These are phyloP conservation scores for Drosophila kikkawai DNA, from an alignment of 1,140 invertebrate species.

Conservation along the genomic window DNA sequence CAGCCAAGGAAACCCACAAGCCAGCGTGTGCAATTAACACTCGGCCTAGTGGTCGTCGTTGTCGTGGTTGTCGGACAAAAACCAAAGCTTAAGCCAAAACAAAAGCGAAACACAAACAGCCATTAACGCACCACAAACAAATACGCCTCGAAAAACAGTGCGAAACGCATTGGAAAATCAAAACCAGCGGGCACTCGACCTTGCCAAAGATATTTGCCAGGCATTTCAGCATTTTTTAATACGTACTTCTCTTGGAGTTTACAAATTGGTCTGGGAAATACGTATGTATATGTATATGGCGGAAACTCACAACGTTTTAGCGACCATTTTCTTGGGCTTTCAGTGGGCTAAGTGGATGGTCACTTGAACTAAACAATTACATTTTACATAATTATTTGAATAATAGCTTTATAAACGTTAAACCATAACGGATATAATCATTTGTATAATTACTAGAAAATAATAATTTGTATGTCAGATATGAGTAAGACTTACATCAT, in stretches of 20 bases:
- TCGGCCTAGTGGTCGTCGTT: conserved; percentile 25
- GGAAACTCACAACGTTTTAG: not conserved
- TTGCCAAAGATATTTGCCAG: conserved; percentile 54
- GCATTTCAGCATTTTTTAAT: conserved; percentile 13
- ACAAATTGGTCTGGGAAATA: conserved; percentile 36
- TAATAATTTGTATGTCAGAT: not conserved
- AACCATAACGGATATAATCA: conserved; percentile 16
- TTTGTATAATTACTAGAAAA: conserved; percentile 14
- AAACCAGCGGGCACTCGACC: conserved; percentile 37
- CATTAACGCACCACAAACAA: conserved; percentile 56
- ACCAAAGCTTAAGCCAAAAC: conserved; percentile 1
- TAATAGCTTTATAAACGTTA: conserved; percentile 21
- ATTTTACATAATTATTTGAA: conserved; percentile 35
- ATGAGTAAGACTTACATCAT: conserved; percentile 3
- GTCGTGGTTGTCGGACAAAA: conserved; percentile 2
- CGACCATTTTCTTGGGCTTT: conserved; percentile 15
- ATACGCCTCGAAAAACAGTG: conserved; percentile 39
- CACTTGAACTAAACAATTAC: conserved; percentile 19
- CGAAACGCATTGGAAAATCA: conserved; percentile 62
- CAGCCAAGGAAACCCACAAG: conserved; percentile 45
- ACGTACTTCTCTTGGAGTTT: not conserved
- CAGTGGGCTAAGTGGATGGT: conserved; percentile 15
- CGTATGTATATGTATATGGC: not conserved
- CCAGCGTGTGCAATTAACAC: conserved; percentile 53
- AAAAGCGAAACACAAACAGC: conserved; percentile 35